Evolutionary conservation across 2,888 invertebrate species (phyloP).

Genomic region (Eulithis testata): DNA sequence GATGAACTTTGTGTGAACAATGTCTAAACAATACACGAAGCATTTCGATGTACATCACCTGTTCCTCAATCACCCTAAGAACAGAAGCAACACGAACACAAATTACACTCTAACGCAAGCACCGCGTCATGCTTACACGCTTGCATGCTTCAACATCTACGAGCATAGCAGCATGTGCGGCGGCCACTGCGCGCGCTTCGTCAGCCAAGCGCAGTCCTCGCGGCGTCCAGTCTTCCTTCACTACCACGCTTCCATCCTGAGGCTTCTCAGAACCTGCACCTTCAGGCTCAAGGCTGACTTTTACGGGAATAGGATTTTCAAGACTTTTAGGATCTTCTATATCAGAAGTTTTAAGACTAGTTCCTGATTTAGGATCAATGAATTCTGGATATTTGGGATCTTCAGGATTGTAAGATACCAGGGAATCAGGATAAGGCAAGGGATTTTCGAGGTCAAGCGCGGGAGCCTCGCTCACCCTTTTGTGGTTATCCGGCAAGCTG

Average conservation of each 20-base stretch:
- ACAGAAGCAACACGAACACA: slow-evolving; percentile 58
- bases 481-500: slow-evolving; percentile 98
- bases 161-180: slow-evolving; percentile 81
- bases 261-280: slow-evolving; percentile 63
- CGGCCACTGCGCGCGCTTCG: slow-evolving; percentile 80
- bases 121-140: slow-evolving; percentile 88
- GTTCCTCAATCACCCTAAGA: slow-evolving; percentile 43
- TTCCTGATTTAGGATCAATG: not conserved
- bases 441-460: slow-evolving; percentile 70
- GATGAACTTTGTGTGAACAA: not conserved
- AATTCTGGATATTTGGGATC: slow-evolving; percentile 15
- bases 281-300: slow-evolving; percentile 45
- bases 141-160: slow-evolving; percentile 87
- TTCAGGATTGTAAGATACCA: slow-evolving; percentile 24
- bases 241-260: slow-evolving; percentile 72
- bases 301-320: slow-evolving; percentile 31
- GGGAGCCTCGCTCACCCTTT: slow-evolving; percentile 94
- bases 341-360: not conserved
- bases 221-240: slow-evolving; percentile 77
- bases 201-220: slow-evolving; percentile 75
- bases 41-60: slow-evolving; percentile 22
- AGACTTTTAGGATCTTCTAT: slow-evolving; percentile 3
- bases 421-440: slow-evolving; percentile 46
- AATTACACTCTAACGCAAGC: slow-evolving; percentile 62
- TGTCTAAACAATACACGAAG: not conserved